Evolutionary conservation across 1,140 invertebrate genomes (phyloP), one percentile per base, ranked within the genome.

Genomic region (Campodea augens): DNA sequence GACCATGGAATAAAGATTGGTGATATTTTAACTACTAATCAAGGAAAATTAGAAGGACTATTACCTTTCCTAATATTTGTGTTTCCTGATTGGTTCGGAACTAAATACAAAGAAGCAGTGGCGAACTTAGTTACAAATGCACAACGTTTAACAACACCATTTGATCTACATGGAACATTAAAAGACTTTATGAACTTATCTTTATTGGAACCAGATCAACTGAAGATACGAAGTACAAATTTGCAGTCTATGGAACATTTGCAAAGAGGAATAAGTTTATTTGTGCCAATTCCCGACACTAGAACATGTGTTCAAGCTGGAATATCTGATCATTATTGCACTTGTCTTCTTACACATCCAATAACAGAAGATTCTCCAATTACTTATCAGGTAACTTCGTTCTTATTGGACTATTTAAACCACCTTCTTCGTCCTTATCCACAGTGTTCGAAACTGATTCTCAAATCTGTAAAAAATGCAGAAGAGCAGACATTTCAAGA

Each of bases 1-100:
- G 71, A 73, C 47, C 71, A 73, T 52, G 71, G 70, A 12, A 57
- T 66, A 43, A 44, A 71, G 15, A 68, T 65, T 47, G 67, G 67
- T 18, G 45, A 54, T 12, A 61, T 71, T 41, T 47, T 65, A n/a
- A 46, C 60, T 40, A 67, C 67, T 0, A 59, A 60, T 43, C 54
- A 53, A 5, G 71, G 71, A 0, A 61, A 63, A 46, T 46, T 69
- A 2, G 70, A 72, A 52, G 67, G 70, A 51, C 47, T 66, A 37
- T 51, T 71, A 15, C 70, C 70, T n/a, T 68, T 69, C 48, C 55
- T 68, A 47, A 67, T 57, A 43, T 37, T 71, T 10, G 51, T 61
- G 19, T 48, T 69, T 7, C 68, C 70, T 4, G 47, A 55, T 48
- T 59, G 57, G 54, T 64, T 70, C 43, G 43, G 46, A 13, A 24